These are phyloP conservation scores for Dreissena rostriformis DNA, from an alignment of 1,140 invertebrate species.

Conservation along the genomic window DNA sequence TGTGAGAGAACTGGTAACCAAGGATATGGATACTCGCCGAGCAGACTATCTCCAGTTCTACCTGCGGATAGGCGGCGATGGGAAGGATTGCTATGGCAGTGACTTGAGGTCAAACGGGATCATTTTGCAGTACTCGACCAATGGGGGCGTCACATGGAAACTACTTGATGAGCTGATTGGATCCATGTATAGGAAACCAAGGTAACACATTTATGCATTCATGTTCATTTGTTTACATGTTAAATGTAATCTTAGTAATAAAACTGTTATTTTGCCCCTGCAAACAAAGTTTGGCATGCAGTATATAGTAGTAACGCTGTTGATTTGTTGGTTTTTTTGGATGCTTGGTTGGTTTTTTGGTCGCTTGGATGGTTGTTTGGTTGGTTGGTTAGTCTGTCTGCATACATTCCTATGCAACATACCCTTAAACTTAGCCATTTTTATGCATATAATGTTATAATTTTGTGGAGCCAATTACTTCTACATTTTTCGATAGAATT, in stretches of 20 bases:
- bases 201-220: conserved; percentile 46
- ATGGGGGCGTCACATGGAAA: conserved; percentile 80
- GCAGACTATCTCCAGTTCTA: conserved; percentile 78
- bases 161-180: conserved; percentile 75
- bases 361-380: too few relatives aligned
- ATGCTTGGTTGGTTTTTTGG: too few relatives aligned
- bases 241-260: conserved; percentile 3
- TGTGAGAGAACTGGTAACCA: conserved; percentile 70
- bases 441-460: too few relatives aligned
- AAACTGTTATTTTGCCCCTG: background rate
- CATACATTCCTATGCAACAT: too few relatives aligned
- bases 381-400: too few relatives aligned
- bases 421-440: too few relatives aligned
- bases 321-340: too few relatives aligned
- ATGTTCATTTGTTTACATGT: background rate
- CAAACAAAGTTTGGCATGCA: background rate
- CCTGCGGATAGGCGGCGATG: conserved; percentile 71
- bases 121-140: conserved; percentile 77
- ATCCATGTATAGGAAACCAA: conserved; percentile 64
- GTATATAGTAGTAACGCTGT: too few relatives aligned
- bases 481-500: too few relatives aligned
- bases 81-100: conserved; percentile 70
- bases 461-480: too few relatives aligned
- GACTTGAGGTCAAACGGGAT: conserved; percentile 72
- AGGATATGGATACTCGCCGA: conserved; percentile 71